Base-by-base conservation (phyloP, 2,797 vertebrate genomes). In the Sebastes oblongus region DNA sequence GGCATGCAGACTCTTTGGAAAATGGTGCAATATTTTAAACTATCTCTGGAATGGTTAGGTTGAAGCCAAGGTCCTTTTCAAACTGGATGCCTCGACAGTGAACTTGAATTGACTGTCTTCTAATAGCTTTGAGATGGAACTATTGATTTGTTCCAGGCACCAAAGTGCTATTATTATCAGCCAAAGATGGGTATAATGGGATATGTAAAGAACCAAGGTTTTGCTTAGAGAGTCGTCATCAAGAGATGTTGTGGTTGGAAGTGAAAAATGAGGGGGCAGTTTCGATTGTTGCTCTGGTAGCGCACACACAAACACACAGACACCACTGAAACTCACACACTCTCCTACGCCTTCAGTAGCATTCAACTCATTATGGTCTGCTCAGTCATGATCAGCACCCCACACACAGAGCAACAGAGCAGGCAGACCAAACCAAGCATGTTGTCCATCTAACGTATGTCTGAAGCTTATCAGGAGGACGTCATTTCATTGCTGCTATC, bases 1-100 rank as follows among this genome's bases (percentile, higher is more conserved):
- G 86, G 52, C 93, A 75, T 77, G 93, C 73, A 70, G 34, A 46
- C 39, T 67, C 62, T 60, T 20, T 72, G 78, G 66, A 82, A 86
- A 80, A 62, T 76, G 60, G 72, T 59, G 74, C 76, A 80, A 72
- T 13, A 6, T 68, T 72, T 77, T 24, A 39, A 67, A 52, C 60
- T 10, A 50, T 65, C 71, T 80, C 61, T 68, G 77, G 59, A 83
- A 79, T 52, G 22, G 39, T 66, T 64, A 24, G n/a, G 8, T 60
- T 69, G 46, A 73, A 78, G 50, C 54, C 50, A 42, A 18, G 30
- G 55, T 59, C 39, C 60, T 70, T 65, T 22, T 77, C 29, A 64
- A 70, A 42, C 8, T 1, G 10, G 3, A 58, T 32, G 6, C 46
- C 52, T 34, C 6, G 0, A 50, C 46, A 39, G 14, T 62, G 42